Base-by-base conservation (phyloP, 2,113 vertebrate genomes). In the Dasypus novemcinctus region DNA sequence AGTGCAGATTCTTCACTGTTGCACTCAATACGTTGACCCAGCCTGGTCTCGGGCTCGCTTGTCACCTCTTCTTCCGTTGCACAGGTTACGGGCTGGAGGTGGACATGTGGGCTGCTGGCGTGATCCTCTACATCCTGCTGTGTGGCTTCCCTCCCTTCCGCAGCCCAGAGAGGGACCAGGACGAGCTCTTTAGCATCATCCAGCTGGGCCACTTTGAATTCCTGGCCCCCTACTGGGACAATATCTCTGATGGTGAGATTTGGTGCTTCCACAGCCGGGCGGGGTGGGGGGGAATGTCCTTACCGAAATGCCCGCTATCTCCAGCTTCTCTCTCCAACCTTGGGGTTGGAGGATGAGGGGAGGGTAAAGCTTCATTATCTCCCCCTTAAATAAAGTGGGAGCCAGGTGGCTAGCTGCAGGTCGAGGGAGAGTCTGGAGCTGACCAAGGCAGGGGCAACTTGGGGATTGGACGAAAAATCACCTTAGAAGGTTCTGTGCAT, bases 61-160 rank as follows among this genome's bases (percentile, higher is more conserved):
- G 38, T 80, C 3, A 59, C 81, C 18, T 71, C 76, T 87, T 52
- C 49, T 59, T 93, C 71, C 66, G 15, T 78, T 72, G 41, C 71
- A 38, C 94, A 99, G 99, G 99, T 92, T 99, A 99, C 68, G 99
- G 99, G 33, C 98, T 99, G 0, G 98, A 99, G 87, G 99, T 99
- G 76, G 99, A 99, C 78, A 98, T 99, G 97, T 99, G 99, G 99
- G 99, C 99, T 15, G 99, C 99, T 33, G 99, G 99, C 13, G 99
- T 99, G 90, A 99, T 99, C 96, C 98, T 99, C 81, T 99, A 99
- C 84, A 99, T 99, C 96, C 98, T 99, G 29, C 98, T 99, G 43
- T 99, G 99, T 8, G 99, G 99, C 83, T 99, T 99, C 38, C 99
- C 99, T 10, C 99, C 99, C 0, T 99, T 99, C 97, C 99, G 99